Base-by-base conservation (phyloP, 2,113 vertebrate species). In the Pangasianodon gigas region DNA sequence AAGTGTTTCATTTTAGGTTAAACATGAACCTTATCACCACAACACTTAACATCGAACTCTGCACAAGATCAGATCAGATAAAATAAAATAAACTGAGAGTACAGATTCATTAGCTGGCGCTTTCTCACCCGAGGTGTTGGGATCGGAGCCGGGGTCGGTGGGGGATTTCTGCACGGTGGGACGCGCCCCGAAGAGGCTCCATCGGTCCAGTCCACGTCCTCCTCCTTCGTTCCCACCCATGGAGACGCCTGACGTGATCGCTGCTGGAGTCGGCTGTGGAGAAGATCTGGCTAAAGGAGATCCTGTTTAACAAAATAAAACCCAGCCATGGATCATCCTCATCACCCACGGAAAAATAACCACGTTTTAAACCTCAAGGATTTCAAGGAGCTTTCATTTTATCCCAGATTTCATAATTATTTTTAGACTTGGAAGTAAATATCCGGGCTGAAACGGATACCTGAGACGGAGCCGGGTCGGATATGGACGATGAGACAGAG, bases 141-240 rank as follows among this genome's bases (percentile, higher is more conserved):
- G 95, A 11, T 96, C 96, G 85, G 94, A 96, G 95, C 98, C 98
- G 41, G 97, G 95, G 91, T 98, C 98, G 74, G 94, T 97, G 89
- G 96, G 95, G 54, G 97, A 97, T 93, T 97, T 99, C 95, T 98
- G 98, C 41, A 98, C 95, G 51, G 93, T 94, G 46, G 97, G 90
- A 89, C 96, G 96, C 13, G 96, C 94, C 93, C 97, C 97, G 94
- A 99, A 99, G 87, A 98, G 92, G 90, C 93, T 98, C 98, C 98
- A 99, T 84, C 95, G 97, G 51, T 99, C 98, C 79, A 95, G 93
- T 37, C 95, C 90, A 8, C 92, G 91, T 93, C 95, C 96, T 82
- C 96, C 97, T 0, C 96, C 97, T 88, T 96, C 95, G 51, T 96
- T 96, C 69, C 96, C 96, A 92, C 95, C 96, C 96, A 97, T 96